Conservation (phyloP, 2,113 vertebrate species). For the Rattus norvegicus region DNA sequence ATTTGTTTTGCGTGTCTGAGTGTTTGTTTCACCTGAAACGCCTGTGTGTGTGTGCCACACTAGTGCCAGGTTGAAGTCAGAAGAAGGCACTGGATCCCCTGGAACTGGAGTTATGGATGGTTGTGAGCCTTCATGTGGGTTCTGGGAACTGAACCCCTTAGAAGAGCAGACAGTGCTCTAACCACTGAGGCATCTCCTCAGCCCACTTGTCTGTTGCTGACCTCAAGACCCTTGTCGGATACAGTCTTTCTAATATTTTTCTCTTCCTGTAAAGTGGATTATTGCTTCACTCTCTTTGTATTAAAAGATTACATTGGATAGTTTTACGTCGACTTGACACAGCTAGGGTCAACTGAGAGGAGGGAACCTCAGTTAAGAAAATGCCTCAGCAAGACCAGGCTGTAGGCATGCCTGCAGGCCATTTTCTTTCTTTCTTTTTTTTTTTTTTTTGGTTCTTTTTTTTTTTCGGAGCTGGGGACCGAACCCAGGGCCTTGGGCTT, state of each 20-base stretch:
- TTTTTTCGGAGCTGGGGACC: too few species aligned
- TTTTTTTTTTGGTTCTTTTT: too few species aligned
- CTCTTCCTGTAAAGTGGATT: too few species aligned
- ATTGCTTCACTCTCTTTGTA: neutral
- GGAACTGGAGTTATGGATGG: neutral
- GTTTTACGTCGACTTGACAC: neutral
- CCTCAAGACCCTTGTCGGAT: neutral
- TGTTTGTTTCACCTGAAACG: neutral
- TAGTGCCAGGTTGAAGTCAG: neutral
- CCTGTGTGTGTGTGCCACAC: neutral
- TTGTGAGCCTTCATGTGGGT: neutral
- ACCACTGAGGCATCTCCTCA: neutral
- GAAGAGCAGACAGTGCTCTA: neutral
- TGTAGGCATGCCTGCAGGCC: neutral
- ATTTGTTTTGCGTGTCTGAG: neutral
- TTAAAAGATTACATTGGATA: neutral
- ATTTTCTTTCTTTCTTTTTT: too few species aligned
- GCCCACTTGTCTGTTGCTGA: neutral
- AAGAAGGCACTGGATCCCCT: neutral
- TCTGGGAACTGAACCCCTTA: neutral
- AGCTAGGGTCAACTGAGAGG: neutral
- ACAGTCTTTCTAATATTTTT: neutral
- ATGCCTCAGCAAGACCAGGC: neutral
- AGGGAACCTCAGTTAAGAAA: neutral
- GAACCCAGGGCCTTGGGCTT: too few species aligned